Base-by-base conservation (phyloP, 2,797 vertebrate genomes). In the Poecilia wingei region DNA sequence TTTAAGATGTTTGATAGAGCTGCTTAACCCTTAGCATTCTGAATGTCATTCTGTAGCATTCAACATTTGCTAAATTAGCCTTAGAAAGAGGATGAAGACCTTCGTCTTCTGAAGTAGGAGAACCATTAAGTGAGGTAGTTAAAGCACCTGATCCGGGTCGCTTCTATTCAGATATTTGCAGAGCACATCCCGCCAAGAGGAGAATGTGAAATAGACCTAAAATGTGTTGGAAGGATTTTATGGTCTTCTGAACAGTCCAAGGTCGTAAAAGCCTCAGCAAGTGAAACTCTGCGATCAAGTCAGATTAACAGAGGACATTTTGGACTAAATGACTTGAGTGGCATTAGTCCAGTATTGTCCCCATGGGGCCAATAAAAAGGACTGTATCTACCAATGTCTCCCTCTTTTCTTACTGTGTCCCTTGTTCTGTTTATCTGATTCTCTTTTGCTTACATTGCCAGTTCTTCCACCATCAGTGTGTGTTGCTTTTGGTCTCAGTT, bases 371-470 rank as follows among this genome's bases (percentile, higher is more conserved):
- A 83, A 82, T 84, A 84, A 84, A 78, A 86, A 78, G 80, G 78
- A 80, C 84, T 88, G 73, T 83, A 61, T 79, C 49, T 81, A 87
- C 87, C 33, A 28, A 79, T 74, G 75, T 83, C 77, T 61, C 57
- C 74, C 72, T 83, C 72, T 72, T 77, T 78, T 69, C 76, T 79
- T 45, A 20, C 72, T 31, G 77, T 75, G 59, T 78, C 77, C 45
- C 69, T 84, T 73, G 76, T 82, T 79, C 66, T 82, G 70, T 82
- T 84, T 86, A 91, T 92, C 90, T 89, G 89, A 93, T 89, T 53
- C 61, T 53, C 80, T 75, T 85, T 74, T 81, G 69, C 79, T 61
- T 59, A 77, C 84, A 73, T 77, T 69, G 86, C 76, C 69, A 77
- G 79, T 86, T 84, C 80, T 83, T 81, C 73, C 72, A 82, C 72